phyloP scores from a whole-genome alignment of 2,797 vertebrate species.

The Cuculus canorus region DNA sequence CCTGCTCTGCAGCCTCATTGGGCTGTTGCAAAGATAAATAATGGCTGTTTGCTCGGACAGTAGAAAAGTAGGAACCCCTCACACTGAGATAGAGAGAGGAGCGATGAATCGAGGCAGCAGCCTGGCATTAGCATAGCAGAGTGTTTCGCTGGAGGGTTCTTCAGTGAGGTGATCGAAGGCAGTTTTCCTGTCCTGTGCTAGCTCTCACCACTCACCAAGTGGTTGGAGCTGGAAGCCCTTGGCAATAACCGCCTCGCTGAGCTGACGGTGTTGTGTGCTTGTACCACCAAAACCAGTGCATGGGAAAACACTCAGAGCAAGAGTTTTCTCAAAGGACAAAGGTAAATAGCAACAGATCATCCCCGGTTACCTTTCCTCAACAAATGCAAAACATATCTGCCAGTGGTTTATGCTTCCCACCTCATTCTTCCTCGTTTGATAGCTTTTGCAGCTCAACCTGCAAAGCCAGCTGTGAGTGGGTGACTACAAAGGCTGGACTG shows the following conservation, averaged over 20 bases:
- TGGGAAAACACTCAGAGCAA: neutral
- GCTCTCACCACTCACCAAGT: neutral
- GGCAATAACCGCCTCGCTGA: neutral
- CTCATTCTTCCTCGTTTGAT: neutral
- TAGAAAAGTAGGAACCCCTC: neutral
- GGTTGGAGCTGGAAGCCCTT: neutral
- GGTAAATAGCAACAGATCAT: neutral
- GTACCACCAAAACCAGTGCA: fast-evolving
- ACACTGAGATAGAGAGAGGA: neutral
- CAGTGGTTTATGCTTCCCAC: neutral
- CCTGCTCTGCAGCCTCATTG: neutral
- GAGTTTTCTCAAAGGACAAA: neutral
- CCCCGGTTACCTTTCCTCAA: neutral
- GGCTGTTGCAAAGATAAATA: neutral
- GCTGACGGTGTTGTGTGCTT: neutral
- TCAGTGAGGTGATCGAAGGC: neutral
- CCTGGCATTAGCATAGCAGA: neutral
- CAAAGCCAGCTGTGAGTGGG: neutral
- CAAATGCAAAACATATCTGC: neutral
- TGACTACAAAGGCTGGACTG: neutral
- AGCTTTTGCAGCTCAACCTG: neutral
- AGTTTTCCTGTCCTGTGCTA: neutral
- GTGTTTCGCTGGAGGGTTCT: neutral
- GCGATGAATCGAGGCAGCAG: neutral
- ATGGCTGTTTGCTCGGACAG: neutral